These are phyloP conservation scores for Anoura caudifer DNA, from an alignment of 2,113 vertebrate genomes.

Conservation along the genomic window DNA sequence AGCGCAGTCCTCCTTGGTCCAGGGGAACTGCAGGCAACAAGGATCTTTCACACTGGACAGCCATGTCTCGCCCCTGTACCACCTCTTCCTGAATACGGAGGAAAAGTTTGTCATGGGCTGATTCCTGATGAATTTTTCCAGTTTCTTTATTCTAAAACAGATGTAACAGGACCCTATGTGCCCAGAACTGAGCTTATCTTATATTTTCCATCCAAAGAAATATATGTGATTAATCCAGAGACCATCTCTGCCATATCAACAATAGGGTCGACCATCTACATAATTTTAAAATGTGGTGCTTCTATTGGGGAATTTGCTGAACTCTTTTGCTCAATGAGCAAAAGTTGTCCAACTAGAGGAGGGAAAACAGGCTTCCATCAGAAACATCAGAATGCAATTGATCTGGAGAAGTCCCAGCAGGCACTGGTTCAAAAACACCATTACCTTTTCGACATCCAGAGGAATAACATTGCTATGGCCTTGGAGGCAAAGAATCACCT, in stretches of 20 bases:
- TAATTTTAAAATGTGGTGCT: constrained; percentile 86
- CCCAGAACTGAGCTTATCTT: constrained; percentile 89
- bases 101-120: constrained; percentile 91
- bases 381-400: background rate
- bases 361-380: background rate
- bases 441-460: background rate
- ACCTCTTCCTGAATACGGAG: constrained; percentile 50
- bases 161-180: constrained; percentile 95
- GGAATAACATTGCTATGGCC: constrained; percentile 88
- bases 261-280: constrained; percentile 82
- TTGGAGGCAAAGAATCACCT: constrained; percentile 92
- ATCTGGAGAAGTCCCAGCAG: background rate
- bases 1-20: background rate
- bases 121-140: constrained; percentile 95
- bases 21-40: background rate
- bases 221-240: constrained; percentile 92
- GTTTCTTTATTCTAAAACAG: constrained; percentile 95
- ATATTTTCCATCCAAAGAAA: constrained; percentile 94
- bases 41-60: background rate
- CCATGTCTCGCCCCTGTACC: background rate
- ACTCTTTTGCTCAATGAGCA: background rate
- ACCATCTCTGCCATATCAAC: constrained; percentile 81
- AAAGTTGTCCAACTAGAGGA: background rate
- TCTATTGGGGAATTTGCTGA: background rate
- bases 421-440: background rate